Conservation (phyloP, 1,140 invertebrate species). For the Panagrolaimus sp. region DNA sequence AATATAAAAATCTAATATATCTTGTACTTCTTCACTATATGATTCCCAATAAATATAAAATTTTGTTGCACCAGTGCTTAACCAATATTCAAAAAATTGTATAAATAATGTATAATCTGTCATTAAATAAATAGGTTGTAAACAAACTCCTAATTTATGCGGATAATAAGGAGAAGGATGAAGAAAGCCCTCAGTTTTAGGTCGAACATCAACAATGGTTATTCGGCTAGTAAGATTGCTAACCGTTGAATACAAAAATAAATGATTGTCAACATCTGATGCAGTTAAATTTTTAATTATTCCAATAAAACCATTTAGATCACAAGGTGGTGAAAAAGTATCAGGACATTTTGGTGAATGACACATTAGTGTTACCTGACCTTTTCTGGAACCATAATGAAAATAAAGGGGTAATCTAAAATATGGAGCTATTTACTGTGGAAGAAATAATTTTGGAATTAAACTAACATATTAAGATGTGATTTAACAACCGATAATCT, state of each 20-base stretch:
- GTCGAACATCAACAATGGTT: conserved; percentile 17
- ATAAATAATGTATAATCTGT: background rate
- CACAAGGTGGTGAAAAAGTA: conserved; percentile 13
- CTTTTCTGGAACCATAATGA: background rate
- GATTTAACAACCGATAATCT: conserved; percentile 20
- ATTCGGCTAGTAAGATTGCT: conserved; percentile 13
- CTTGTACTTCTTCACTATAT: background rate
- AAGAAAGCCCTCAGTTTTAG: background rate
- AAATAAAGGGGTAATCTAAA: conserved; percentile 7
- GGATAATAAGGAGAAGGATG: background rate
- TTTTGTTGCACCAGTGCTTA: conserved; percentile 15
- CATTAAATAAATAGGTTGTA: conserved; percentile 15
- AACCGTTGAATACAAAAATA: conserved; percentile 17
- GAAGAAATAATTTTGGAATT: background rate
- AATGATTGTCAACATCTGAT: conserved; percentile 5
- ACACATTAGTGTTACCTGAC: conserved; percentile 13
- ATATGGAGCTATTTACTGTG: background rate
- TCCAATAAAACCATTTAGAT: conserved; percentile 21
- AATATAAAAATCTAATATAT: conserved; percentile 19
- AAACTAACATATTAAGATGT: conserved; percentile 18
- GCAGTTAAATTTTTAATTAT: conserved; percentile 26
- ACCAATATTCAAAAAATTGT: conserved; percentile 14
- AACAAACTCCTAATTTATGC: conserved; percentile 23
- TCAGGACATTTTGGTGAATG: conserved; percentile 17
- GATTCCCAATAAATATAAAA: conserved; percentile 15